Evolutionary conservation across 2,797 vertebrate genomes (phyloP).

Genomic region (Acanthis flammea): DNA sequence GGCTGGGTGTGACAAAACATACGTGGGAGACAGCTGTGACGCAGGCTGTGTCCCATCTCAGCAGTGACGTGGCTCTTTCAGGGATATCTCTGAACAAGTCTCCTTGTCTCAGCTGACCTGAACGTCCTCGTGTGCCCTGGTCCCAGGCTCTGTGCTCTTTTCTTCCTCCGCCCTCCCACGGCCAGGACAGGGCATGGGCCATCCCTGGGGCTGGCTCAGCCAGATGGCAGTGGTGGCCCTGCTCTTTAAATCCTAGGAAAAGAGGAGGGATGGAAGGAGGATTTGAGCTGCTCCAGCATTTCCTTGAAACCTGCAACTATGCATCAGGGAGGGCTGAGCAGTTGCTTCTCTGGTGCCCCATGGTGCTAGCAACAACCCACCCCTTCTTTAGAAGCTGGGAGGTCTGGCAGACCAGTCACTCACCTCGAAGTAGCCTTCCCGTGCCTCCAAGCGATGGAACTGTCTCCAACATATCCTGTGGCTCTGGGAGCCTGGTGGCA

Average conservation of each 20-base stretch:
- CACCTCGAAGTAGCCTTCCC: neutral
- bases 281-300: neutral
- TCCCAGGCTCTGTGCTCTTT: neutral
- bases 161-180: neutral
- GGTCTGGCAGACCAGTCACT: neutral
- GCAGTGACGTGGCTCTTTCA: neutral
- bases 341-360: neutral
- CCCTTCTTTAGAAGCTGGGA: neutral
- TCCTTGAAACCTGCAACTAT: neutral
- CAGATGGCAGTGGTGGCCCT: accelerated
- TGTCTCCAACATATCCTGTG: accelerated
- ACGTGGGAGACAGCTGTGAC: neutral
- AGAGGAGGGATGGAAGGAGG: neutral
- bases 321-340: neutral
- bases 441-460: accelerated
- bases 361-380: neutral
- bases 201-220: neutral
- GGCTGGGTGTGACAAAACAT: neutral
- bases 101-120: neutral
- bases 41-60: neutral
- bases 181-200: neutral
- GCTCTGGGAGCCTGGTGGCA: accelerated
- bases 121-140: accelerated
- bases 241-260: neutral
- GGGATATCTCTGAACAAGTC: neutral